Evolutionary conservation across 92 coral and sea anemone species (phyloP).

Genomic region (Meandrina meandrites): DNA sequence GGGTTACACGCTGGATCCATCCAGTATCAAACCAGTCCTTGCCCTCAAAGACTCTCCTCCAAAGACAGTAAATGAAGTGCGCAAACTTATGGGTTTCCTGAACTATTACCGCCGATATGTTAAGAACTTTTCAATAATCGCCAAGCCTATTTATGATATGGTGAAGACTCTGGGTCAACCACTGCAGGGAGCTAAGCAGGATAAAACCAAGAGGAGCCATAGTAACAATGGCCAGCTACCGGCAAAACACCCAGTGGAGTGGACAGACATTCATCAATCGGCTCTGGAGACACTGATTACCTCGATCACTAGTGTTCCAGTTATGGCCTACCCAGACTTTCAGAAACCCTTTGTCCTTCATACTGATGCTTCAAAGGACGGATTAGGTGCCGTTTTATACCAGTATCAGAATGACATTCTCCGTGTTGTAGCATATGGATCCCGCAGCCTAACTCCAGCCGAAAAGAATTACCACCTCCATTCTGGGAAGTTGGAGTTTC

Average conservation of each 20-base stretch:
- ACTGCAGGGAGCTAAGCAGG: not conserved
- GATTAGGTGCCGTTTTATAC: slow-evolving; percentile 51
- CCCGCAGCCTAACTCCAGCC: slow-evolving; percentile 50
- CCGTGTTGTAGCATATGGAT: slow-evolving; percentile 50
- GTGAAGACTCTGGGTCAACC: slow-evolving; percentile 27
- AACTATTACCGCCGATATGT: slow-evolving; percentile 61
- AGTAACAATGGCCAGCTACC: slow-evolving; percentile 38
- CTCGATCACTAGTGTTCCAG: slow-evolving; percentile 40
- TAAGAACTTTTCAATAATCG: slow-evolving; percentile 44
- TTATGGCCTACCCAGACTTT: slow-evolving; percentile 59
- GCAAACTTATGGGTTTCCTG: slow-evolving; percentile 65
- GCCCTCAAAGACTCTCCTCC: slow-evolving; percentile 49
- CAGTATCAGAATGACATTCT: slow-evolving; percentile 40
- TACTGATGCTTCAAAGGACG: slow-evolving; percentile 46
- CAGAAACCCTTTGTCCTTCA: slow-evolving; percentile 39
- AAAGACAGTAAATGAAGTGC: slow-evolving; percentile 62
- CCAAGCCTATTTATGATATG: slow-evolving; percentile 55
- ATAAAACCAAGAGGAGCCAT: slow-evolving; percentile 11
- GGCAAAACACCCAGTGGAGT: slow-evolving; percentile 52
- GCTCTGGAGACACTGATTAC: slow-evolving; percentile 46
- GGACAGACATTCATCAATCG: slow-evolving; percentile 61
- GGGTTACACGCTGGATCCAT: slow-evolving; percentile 57
- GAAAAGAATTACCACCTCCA: slow-evolving; percentile 59
- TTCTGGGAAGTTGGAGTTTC: slow-evolving; percentile 53
- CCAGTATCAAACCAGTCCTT: slow-evolving; percentile 55